A percentile compares a stretch with the other conserved stretches of the same genome.
These are phyloP conservation scores for Craterocephalus amniculus DNA, from an alignment of 2,797 vertebrate species.

Conservation along the genomic window DNA sequence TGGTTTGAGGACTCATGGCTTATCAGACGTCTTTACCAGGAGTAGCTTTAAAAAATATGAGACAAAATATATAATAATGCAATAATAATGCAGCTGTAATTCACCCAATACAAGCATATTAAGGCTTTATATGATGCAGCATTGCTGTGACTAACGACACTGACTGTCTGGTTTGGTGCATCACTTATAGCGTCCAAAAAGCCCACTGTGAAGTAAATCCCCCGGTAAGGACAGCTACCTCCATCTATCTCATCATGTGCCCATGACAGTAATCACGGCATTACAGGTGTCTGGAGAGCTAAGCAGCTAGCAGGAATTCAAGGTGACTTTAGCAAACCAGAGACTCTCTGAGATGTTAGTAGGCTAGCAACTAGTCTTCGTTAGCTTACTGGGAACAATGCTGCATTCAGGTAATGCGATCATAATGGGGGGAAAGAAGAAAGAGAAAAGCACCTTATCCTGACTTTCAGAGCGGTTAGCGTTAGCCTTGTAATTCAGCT, in stretches of 20 bases:
- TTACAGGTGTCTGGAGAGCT: slow-evolving; percentile 38
- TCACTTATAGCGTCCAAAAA: too few relatives aligned
- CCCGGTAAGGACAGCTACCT: neutral
- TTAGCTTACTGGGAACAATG: slow-evolving; percentile 1
- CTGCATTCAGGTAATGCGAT: slow-evolving; percentile 4
- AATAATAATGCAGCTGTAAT: neutral
- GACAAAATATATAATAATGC: neutral
- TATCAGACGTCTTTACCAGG: neutral
- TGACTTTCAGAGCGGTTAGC: neutral
- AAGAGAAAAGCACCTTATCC: too few relatives aligned
- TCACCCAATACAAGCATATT: neutral
- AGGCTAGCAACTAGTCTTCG: slow-evolving; percentile 9
- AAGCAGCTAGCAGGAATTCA: slow-evolving; percentile 73
- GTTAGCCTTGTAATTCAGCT: neutral
- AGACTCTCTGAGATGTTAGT: slow-evolving; percentile 1
- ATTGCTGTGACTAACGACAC: neutral
- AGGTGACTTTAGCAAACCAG: slow-evolving; percentile 82
- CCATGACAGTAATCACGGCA: slow-evolving; percentile 23
- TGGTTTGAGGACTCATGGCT: neutral
- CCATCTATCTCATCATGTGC: slow-evolving; percentile 38
- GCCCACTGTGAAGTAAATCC: neutral
- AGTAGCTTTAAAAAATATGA: neutral
- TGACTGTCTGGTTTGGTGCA: neutral
- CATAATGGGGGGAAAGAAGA: neutral
- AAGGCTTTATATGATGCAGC: neutral